Evolutionary conservation across 2,797 vertebrate species (phyloP).

Genomic region (Cyclura pinguis): DNA sequence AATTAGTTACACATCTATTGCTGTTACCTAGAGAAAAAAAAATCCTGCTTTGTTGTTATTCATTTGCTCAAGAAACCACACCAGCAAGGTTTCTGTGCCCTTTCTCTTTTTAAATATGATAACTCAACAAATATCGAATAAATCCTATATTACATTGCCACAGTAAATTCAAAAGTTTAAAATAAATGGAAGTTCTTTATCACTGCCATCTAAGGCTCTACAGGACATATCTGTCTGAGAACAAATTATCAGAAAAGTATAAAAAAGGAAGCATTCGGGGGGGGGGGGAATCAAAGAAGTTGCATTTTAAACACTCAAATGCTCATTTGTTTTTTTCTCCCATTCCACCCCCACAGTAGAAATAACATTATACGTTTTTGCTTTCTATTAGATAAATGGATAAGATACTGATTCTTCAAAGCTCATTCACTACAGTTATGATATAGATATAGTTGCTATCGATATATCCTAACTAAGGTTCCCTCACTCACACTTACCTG

Average conservation of each 20-base stretch:
- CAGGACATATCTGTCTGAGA: background rate
- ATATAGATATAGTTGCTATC: background rate
- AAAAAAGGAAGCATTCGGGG: too few species aligned
- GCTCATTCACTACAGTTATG: background rate
- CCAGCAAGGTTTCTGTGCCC: background rate
- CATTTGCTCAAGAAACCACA: background rate
- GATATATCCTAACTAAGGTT: background rate
- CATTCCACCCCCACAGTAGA: too few species aligned
- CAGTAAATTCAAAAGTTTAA: background rate
- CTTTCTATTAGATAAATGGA: background rate
- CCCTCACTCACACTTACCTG: background rate
- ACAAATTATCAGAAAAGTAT: background rate
- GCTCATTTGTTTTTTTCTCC: background rate
- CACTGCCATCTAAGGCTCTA: background rate
- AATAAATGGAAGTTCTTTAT: background rate
- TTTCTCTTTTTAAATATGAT: background rate
- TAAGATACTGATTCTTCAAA: background rate
- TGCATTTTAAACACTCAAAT: background rate
- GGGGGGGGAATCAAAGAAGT: too few species aligned
- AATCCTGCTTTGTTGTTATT: background rate
- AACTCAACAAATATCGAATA: background rate
- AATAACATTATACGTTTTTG: background rate
- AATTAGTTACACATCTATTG: background rate
- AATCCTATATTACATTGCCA: background rate
- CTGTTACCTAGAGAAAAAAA: background rate